Evolutionary conservation across 2,113 vertebrate genomes (phyloP), one percentile per base, ranked within the genome.

Genomic region (Ptilonorhynchus violaceus): DNA sequence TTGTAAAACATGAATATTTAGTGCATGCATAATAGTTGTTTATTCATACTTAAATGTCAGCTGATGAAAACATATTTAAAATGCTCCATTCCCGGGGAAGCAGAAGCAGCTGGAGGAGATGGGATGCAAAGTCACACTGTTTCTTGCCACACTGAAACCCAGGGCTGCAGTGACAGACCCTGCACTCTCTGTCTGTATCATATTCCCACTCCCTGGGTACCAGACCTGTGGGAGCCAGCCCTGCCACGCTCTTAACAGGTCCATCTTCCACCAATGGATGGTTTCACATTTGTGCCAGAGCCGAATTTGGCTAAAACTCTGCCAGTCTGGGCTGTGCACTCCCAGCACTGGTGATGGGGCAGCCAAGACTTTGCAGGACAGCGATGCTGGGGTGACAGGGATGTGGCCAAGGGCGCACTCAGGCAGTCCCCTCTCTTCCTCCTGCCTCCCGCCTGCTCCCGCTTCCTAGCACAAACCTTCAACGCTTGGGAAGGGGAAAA

Each of bases 1-100:
- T 83, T 96, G 85, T 95, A 93, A 92, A 95, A 94, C 94, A 95
- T 92, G 88, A 93, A 88, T 94, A 94, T 95, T 90, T 92, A 92
- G 85, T 77, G 92, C 59, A 35, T 67, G 76, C 69, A 35, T 92
- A 96, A 92, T 66, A 86, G 89, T 81, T 93, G 83, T 84, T 96
- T 96, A 89, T 91, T 93, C 79, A 58, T 47, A 86, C 64, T 95
- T 92, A 93, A 97, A 96, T 92, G 96, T 97, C 95, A 95, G 72
- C 88, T 86, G 83, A 60, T 84, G 56, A 89, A 93, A 94, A 92
- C 85, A 55, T 20, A 74, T 77, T 85, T 80, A 80, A 85, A 86
- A 84, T 56, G 24, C 58, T 74, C 21, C 50, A 13, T 79, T 95
- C 59, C 68, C 0, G 0, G 44, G 30, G 72, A 88, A 83, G 50